Conservation (phyloP, 2,797 vertebrate genomes). For the Podarcis siculus region DNA sequence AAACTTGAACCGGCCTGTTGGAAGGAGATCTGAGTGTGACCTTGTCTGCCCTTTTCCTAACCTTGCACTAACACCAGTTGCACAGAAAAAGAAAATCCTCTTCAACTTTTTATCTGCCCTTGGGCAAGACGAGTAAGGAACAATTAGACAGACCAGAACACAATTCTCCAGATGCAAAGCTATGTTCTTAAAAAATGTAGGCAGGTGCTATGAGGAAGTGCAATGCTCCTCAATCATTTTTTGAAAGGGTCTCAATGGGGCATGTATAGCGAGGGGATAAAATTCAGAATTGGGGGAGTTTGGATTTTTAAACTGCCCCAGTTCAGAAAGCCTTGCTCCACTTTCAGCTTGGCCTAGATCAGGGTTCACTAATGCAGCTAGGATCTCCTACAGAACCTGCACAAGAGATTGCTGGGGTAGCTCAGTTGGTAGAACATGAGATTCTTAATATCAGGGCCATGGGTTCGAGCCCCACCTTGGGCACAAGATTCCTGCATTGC, state of each 20-base stretch:
- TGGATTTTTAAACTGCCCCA: too few relatives aligned
- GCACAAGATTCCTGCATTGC: too few relatives aligned
- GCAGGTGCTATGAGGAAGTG: background rate
- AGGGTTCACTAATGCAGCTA: background rate
- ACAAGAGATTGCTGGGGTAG: background rate
- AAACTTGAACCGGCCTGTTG: background rate
- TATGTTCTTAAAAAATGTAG: background rate
- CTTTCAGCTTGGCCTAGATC: background rate
- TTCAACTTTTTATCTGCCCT: background rate
- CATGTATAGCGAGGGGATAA: background rate
- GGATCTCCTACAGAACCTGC: background rate
- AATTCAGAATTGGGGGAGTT: background rate
- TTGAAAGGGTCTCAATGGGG: background rate
- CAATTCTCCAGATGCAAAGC: background rate
- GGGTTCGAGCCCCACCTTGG: too few relatives aligned
- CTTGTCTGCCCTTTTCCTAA: background rate
- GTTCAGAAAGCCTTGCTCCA: too few relatives aligned
- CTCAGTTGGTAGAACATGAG: background rate
- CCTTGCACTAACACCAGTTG: background rate
- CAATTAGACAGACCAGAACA: background rate
- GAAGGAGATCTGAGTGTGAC: conserved; percentile 30
- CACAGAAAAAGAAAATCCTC: background rate
- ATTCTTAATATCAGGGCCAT: too few relatives aligned
- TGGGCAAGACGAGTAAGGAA: background rate
- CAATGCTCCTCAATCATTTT: background rate